These are phyloP conservation scores for Spisula solida DNA, from an alignment of 2,888 invertebrate species.

Conservation along the genomic window DNA sequence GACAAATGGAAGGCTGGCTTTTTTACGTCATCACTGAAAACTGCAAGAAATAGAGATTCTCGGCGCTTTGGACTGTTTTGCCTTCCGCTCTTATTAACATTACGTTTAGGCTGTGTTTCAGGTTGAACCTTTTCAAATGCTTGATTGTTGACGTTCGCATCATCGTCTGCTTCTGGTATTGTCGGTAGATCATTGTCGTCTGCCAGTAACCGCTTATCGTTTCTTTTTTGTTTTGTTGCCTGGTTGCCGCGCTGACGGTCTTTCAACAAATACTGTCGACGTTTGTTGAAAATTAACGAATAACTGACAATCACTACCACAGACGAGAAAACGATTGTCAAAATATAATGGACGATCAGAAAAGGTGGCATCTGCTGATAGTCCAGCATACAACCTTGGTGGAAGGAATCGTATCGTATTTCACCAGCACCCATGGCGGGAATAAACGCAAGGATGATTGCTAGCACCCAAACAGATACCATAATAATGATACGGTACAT, in stretches of 20 bases:
- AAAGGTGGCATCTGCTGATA: constrained; percentile 53
- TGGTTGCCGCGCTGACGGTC: constrained; percentile 1
- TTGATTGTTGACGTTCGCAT: background rate
- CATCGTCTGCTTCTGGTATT: constrained; percentile 31
- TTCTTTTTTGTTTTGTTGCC: background rate
- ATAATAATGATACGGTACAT: constrained; percentile 50
- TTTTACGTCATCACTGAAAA: constrained; percentile 72
- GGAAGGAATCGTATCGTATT: constrained; percentile 69
- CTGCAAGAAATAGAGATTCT: constrained; percentile 52
- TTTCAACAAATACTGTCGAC: constrained; percentile 46
- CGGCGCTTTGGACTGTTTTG: background rate
- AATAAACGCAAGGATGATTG: constrained; percentile 50
- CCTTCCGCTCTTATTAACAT: background rate
- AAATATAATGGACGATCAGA: constrained; percentile 61
- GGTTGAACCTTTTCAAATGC: constrained; percentile 17
- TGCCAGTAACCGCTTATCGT: background rate
- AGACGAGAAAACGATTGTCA: constrained; percentile 62
- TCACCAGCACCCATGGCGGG: constrained; percentile 51
- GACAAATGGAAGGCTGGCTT: constrained; percentile 75
- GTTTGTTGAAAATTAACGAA: constrained; percentile 60
- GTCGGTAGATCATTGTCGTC: constrained; percentile 24
- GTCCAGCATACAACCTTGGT: constrained; percentile 69
- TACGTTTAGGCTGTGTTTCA: constrained; percentile 12
- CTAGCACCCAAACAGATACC: constrained; percentile 52
- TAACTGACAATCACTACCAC: constrained; percentile 55